Conservation (phyloP, 2,888 invertebrate genomes). For the Drosophila fungiperda region DNA sequence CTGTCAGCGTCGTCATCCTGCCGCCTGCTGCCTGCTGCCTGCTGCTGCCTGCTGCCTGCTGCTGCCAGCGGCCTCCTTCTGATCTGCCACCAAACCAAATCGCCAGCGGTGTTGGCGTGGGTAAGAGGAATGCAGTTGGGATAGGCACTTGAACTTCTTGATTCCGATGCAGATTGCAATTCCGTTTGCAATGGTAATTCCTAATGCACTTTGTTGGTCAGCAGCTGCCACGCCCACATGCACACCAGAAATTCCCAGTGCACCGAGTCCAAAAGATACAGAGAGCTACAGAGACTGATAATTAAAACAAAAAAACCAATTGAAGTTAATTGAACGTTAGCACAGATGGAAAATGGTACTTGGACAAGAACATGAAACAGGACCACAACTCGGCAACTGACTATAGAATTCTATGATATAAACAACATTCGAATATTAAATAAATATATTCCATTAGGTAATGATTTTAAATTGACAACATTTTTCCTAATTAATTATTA, state of each 20-base stretch:
- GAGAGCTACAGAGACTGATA: constrained; percentile 25
- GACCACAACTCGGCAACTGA: neutral
- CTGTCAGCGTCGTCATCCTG: constrained; percentile 38
- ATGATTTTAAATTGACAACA: neutral
- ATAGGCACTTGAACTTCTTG: constrained; percentile 46
- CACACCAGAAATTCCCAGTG: constrained; percentile 10
- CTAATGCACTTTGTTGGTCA: constrained; percentile 53
- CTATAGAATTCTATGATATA: neutral
- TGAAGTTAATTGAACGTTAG: constrained; percentile 16
- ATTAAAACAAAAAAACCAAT: constrained; percentile 50
- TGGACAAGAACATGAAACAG: neutral
- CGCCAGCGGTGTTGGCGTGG: neutral
- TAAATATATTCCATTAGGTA: neutral
- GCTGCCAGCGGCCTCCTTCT: neutral
- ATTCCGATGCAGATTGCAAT: constrained; percentile 53
- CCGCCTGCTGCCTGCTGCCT: neutral
- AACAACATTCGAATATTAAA: neutral
- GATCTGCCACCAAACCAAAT: neutral
- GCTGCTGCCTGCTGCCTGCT: neutral
- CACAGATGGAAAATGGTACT: neutral
- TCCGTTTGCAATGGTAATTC: constrained; percentile 34
- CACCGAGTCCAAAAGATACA: constrained; percentile 22
- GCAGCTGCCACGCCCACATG: constrained; percentile 37
- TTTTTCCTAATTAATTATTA: neutral
- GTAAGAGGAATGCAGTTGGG: neutral